These are phyloP conservation scores for Malurus elegans DNA, from an alignment of 2,113 vertebrate species.

Conservation along the genomic window DNA sequence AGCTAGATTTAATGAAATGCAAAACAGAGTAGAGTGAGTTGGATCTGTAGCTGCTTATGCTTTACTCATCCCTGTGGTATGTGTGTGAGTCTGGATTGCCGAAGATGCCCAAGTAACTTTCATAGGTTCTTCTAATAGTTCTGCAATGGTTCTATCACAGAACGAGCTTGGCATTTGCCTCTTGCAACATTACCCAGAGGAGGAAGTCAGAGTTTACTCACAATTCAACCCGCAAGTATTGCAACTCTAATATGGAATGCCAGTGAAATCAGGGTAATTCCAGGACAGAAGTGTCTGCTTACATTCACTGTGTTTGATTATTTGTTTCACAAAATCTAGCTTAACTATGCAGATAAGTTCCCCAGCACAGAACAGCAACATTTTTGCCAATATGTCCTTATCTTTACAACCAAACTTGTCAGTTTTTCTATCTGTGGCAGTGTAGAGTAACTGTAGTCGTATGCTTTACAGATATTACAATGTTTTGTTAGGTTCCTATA, in stretches of 20 bases:
- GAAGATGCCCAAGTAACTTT: background rate
- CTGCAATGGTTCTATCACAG: background rate
- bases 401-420: background rate
- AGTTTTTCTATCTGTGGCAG: background rate
- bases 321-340: background rate
- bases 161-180: background rate
- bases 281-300: background rate
- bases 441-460: background rate
- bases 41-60: background rate
- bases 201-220: background rate
- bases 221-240: background rate
- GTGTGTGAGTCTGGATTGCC: background rate
- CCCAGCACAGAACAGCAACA: fast-evolving
- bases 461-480: background rate
- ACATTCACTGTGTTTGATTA: background rate
- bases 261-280: background rate
- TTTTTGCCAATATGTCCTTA: background rate
- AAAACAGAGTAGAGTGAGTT: background rate
- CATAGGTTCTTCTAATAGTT: background rate
- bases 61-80: background rate
- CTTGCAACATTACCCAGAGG: background rate
- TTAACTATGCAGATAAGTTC: background rate
- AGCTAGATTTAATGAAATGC: background rate
- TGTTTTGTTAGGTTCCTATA: background rate
- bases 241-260: fast-evolving